Evolutionary conservation across 2,797 vertebrate species (phyloP), one percentile per base, ranked within the genome.

Genomic region (Amazona finschi): DNA sequence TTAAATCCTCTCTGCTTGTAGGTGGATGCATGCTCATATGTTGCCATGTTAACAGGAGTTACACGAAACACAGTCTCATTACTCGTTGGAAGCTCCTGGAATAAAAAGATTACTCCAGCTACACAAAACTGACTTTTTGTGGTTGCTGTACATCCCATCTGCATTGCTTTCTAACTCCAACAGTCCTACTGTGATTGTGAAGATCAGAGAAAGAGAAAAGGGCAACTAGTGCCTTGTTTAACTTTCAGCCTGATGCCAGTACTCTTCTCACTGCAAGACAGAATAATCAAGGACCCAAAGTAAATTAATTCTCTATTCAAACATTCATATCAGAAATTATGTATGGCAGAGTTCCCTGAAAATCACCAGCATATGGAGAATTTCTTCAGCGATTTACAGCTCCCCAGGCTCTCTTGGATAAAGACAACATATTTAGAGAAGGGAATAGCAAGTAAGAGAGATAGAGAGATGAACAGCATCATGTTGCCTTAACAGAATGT

Each of bases 281-380:
- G 89, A 88, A 84, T 79, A 87, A 93, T 79, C 93, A 90, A 81
- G 55, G 55, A 57, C 76, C 15, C 70, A 65, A 86, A 92, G 89
- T 78, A 93, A 92, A 96, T 95, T 90, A 96, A 94, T 96, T 95
- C 91, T 81, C 89, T 84, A 73, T 74, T 94, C 89, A 95, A 96
- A 91, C 76, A 82, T 81, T 91, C 66, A 85, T 85, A 93, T 64
- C 91, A 82, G 89, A 93, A 96, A 94, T 95, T 95, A 93, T 91
- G 92, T 92, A 86, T 94, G 95, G 95, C 95, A 96, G 86, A 80
- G 76, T 96, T 96, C 94, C 94, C 94, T 94, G 92, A 86, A 95
- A 96, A 96, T 94, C 94, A 94, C 70, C 91, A 91, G 91, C 94
- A 97, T 94, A 91, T 93, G 94, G 94, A 96, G 92, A 88, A 91